phyloP scores from a whole-genome alignment of 1,140 invertebrate genomes.

The Oppia nitens region DNA sequence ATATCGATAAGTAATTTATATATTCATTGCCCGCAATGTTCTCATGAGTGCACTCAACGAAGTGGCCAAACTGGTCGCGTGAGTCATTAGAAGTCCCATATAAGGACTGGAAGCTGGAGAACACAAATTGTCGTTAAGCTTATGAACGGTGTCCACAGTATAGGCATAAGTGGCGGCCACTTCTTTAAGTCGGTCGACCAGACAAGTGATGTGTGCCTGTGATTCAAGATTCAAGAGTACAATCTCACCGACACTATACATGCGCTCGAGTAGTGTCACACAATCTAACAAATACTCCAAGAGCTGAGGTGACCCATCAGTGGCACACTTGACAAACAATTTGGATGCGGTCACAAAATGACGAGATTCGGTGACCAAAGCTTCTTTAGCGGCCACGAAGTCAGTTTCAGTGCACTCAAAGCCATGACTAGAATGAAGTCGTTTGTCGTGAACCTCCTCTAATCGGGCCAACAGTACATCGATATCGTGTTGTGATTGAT shows the following conservation, averaged over 20 bases:
- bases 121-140: neutral
- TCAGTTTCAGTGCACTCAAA: neutral
- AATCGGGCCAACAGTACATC: constrained; percentile 11
- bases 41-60: constrained; percentile 59
- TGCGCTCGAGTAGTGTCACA: constrained; percentile 42
- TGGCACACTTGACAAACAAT: constrained; percentile 57
- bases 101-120: constrained; percentile 26
- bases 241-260: constrained; percentile 43
- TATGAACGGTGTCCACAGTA: constrained; percentile 30
- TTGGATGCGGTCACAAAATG: constrained; percentile 66
- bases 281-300: constrained; percentile 48
- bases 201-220: constrained; percentile 53
- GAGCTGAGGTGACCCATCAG: constrained; percentile 38
- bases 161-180: constrained; percentile 53
- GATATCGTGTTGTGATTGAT: constrained; percentile 15
- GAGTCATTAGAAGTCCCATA: constrained; percentile 38
- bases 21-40: constrained; percentile 57
- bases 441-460: constrained; percentile 13
- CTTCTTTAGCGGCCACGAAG: constrained; percentile 42
- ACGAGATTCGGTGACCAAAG: constrained; percentile 55
- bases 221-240: constrained; percentile 53
- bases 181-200: constrained; percentile 58
- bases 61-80: constrained; percentile 59
- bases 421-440: constrained; percentile 4
- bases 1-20: neutral